Percentiles rank a stretch among this genome's conserved stretches.
Evolutionary conservation across 2,797 vertebrate species (phyloP).

Genomic region (Sebastes baramenuke): DNA sequence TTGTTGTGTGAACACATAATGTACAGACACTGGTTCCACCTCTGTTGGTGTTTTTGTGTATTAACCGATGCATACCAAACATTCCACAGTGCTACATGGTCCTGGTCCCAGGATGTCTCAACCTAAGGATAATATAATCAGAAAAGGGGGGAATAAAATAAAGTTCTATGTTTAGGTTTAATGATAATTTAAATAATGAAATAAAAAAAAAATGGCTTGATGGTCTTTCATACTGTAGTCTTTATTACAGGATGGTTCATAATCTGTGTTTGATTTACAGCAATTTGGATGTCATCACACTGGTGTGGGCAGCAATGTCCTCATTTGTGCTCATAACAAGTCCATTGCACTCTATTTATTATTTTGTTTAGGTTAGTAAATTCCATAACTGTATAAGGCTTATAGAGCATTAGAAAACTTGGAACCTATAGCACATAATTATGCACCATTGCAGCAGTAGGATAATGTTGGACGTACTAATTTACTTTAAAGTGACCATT

Average conservation of each 20-base stretch:
- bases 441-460: no score
- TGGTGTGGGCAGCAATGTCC: background rate
- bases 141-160: background rate
- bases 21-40: background rate
- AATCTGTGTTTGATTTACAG: constrained; percentile 22
- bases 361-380: background rate
- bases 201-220: background rate
- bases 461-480: no score
- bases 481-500: constrained; percentile 63
- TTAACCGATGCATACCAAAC: constrained; percentile 75
- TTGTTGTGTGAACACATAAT: background rate
- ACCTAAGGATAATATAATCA: no score
- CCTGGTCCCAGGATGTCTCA: constrained; percentile 25
- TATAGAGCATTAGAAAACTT: no score
- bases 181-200: no score
- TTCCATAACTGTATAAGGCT: background rate
- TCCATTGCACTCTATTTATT: background rate
- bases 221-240: background rate
- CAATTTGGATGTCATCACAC: background rate
- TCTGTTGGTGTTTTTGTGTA: background rate
- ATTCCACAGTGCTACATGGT: constrained; percentile 78
- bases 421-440: no score
- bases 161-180: background rate
- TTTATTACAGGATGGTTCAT: background rate
- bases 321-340: background rate